Evolutionary conservation across 1,140 invertebrate species (phyloP), one percentile per base, ranked within the genome.

Genomic region (Heterodera carotae): DNA sequence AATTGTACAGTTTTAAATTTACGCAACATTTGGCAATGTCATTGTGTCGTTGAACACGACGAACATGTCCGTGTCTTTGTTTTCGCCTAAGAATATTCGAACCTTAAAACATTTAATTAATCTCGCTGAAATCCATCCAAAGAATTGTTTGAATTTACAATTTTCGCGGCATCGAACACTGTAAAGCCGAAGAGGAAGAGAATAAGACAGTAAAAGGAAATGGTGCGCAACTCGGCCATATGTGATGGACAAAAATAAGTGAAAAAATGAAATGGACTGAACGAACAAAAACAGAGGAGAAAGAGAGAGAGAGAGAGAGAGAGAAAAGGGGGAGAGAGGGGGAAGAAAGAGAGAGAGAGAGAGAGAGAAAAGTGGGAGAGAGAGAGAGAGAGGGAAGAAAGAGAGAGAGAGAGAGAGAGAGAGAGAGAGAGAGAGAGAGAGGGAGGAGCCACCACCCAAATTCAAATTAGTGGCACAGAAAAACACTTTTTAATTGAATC

Each of bases 31-130:
- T 12, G 77, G 77, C 64, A 78, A 53, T 25, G 77, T 78, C 76
- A 78, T 78, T 18, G 77, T 60, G 25, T 78, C 75, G 34, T 78
- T 78, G 66, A 78, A 78, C 43, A 78, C 74, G n/a, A 78, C 76
- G 48, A 66, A 48, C 62, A 78, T 78, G 33, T 75, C 62, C 18
- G 69, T 59, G n/a, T 78, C 68, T 34, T 66, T 78, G 48, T 78
- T 77, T 18, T 78, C 77, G 43, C 31, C 53, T 31, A 66, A 25
- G 66, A 75, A 78, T 25, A 34, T 27, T 10, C 29, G 39, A 33
- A 76, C n/a, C 77, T 78, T 60, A 72, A 33, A 27, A 66, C 1
- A 66, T 7, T 29, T 0, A n/a, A 29, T 64, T 74, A 74, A 66
- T 56, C 33, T 8, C 22, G 25, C 33, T 64, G 53, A 69, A 27